Base-by-base conservation (phyloP, 2,113 vertebrate species). In the Cavia aperea region DNA sequence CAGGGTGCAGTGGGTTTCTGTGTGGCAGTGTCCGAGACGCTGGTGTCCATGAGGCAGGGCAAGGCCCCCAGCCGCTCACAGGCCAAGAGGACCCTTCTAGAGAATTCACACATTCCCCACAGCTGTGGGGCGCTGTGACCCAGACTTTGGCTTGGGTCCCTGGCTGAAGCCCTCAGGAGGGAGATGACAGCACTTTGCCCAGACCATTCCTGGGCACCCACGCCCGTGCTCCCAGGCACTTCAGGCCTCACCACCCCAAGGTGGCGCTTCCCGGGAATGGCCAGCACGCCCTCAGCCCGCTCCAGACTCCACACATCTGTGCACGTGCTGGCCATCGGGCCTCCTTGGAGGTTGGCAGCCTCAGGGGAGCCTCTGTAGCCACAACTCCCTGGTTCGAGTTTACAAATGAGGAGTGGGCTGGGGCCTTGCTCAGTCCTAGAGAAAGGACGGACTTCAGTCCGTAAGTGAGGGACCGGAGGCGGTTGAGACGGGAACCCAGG, bases 401-500 rank as follows among this genome's bases (percentile, higher is more conserved):
- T 62, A 39, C 72, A 63, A 49, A 63, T 7, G 81, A 72, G 81
- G 89, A 86, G 90, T 8, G 66, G 36, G 66, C 36, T 70, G 36
- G 7, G 3, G 19, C 36, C 33, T 70, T 8, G 36, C 33, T 70
- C 33, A 36, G 33, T 70, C 16, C 36, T 21, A 10, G 36, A 19
- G 68, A 18, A 16, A 70, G 36, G 68, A 19, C 68, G 18, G 68
- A 21, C 16, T 39, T n/a, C 36, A 39, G 16, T 39, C 19, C 66
- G 36, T 62, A 58, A 49, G 63, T 10, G 70, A 66, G 81, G 89
- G 86, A 87, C 75, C 91, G 10, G 63, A 93, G 73, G 58, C 63
- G 29, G 21, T 12, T 0, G 3, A 36, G 46, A 43, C 39, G 31
- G 5, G n/a, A 29, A 7, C 46, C 56, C 21, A 3, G 0, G 18